Evolutionary conservation across 1,140 invertebrate genomes (phyloP).

Genomic region (Danaus melanippus): DNA sequence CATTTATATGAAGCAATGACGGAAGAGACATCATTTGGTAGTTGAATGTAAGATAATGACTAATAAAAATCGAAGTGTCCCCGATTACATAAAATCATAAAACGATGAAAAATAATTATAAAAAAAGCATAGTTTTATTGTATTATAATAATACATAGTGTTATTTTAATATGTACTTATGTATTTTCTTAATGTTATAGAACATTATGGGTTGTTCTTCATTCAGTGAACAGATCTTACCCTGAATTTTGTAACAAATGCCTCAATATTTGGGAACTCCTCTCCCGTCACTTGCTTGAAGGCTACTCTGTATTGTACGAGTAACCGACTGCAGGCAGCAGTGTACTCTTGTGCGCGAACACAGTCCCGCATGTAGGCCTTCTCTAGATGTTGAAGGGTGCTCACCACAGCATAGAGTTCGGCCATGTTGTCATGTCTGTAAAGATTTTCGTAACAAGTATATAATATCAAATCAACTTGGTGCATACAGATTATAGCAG

Average conservation of each 20-base stretch:
- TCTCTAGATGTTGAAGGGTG: slow-evolving; percentile 97
- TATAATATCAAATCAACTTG: neutral
- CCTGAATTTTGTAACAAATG: slow-evolving; percentile 92
- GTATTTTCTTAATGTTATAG: neutral
- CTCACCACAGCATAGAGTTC: slow-evolving; percentile 98
- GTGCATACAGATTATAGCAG: no score
- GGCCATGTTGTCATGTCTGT: slow-evolving; percentile 96
- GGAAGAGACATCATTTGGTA: no score
- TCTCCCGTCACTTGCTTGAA: slow-evolving; percentile 96
- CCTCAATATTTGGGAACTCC: slow-evolving; percentile 92
- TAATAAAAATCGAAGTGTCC: neutral
- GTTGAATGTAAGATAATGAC: no score
- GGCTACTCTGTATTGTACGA: slow-evolving; percentile 98
- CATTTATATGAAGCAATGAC: no score
- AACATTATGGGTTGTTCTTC: neutral
- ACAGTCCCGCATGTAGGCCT: slow-evolving; percentile 98
- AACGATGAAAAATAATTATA: no score
- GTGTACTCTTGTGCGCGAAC: slow-evolving; percentile 96
- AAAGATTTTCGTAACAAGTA: slow-evolving; percentile 6
- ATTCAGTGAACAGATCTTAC: slow-evolving; percentile 58
- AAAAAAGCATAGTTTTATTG: no score
- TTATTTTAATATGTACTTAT: neutral
- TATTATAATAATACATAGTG: no score
- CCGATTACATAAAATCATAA: neutral
- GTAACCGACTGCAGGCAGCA: slow-evolving; percentile 94